Conservation (phyloP, 1,140 invertebrate genomes). For the Aethina tumida region DNA sequence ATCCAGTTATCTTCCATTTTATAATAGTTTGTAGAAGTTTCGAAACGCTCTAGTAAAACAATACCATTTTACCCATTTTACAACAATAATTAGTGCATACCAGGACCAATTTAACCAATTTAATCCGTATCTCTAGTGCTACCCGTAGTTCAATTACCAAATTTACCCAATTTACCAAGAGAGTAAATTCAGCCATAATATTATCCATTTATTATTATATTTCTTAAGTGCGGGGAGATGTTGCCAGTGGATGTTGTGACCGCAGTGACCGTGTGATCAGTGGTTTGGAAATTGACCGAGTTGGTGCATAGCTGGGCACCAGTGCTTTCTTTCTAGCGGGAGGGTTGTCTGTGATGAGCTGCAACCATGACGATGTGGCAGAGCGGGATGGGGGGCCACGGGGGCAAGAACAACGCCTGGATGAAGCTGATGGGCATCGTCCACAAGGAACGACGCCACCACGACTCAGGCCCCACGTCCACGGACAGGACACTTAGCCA, state of each 20-base stretch:
- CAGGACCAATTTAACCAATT: not conserved
- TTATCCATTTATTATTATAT: too few relatives aligned
- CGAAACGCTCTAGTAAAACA: not conserved
- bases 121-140: not conserved
- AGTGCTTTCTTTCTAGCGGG: constrained; percentile 1
- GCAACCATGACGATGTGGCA: constrained; percentile 60
- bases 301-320: too few relatives aligned
- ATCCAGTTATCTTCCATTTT: constrained; percentile 22
- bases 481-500: constrained; percentile 53
- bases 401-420: constrained; percentile 66
- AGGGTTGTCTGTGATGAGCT: constrained; percentile 26
- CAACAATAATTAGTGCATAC: too few relatives aligned
- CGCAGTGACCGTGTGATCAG: too few relatives aligned
- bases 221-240: too few relatives aligned
- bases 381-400: constrained; percentile 61
- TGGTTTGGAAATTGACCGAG: not conserved
- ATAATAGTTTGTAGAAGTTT: constrained; percentile 15
- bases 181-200: too few relatives aligned
- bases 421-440: constrained; percentile 75
- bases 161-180: too few relatives aligned
- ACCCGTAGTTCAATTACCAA: too few relatives aligned
- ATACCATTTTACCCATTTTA: not conserved
- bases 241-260: too few relatives aligned
- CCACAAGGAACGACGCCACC: constrained; percentile 58
- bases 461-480: constrained; percentile 47